phyloP scores from a whole-genome alignment of 2,113 vertebrate genomes.

The Chionodraco myersi region DNA sequence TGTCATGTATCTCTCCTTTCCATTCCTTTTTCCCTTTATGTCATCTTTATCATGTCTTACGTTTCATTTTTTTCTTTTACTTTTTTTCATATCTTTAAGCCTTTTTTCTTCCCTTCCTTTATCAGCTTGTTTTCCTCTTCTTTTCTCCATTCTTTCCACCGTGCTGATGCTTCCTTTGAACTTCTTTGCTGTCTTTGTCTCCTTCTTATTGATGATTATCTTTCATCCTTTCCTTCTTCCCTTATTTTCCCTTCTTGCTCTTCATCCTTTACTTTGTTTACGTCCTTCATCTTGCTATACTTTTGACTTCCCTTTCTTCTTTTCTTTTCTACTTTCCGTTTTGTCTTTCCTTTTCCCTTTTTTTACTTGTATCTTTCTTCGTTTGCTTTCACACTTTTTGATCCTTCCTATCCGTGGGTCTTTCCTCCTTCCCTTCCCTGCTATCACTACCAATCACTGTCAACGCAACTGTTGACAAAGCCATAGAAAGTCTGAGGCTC shows the following conservation, averaged over 20 bases:
- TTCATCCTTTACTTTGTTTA: too few species aligned
- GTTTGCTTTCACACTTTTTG: neutral
- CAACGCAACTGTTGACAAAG: slow-evolving; percentile 12
- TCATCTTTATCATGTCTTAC: neutral
- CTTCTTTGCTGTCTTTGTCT: neutral
- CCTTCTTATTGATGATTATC: neutral
- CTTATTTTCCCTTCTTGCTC: too few species aligned
- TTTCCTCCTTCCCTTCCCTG: neutral
- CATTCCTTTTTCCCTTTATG: neutral
- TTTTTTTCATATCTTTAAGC: neutral
- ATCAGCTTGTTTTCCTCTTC: neutral
- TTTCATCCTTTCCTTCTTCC: neutral
- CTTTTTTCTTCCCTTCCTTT: neutral
- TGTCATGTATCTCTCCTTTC: neutral
- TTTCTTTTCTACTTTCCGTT: neutral
- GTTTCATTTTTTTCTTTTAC: too few species aligned
- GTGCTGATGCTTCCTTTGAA: too few species aligned
- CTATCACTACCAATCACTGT: neutral
- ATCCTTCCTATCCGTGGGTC: neutral
- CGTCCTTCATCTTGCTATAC: too few species aligned
- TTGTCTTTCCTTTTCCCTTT: neutral
- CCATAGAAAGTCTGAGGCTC: slow-evolving; percentile 11
- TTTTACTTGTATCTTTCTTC: neutral
- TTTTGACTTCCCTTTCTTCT: too few species aligned
- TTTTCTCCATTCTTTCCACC: neutral